A percentile compares a stretch with the other conserved stretches of the same genome.
Conservation (phyloP, 2,113 vertebrate species). For the Syngnathus scovelli region DNA sequence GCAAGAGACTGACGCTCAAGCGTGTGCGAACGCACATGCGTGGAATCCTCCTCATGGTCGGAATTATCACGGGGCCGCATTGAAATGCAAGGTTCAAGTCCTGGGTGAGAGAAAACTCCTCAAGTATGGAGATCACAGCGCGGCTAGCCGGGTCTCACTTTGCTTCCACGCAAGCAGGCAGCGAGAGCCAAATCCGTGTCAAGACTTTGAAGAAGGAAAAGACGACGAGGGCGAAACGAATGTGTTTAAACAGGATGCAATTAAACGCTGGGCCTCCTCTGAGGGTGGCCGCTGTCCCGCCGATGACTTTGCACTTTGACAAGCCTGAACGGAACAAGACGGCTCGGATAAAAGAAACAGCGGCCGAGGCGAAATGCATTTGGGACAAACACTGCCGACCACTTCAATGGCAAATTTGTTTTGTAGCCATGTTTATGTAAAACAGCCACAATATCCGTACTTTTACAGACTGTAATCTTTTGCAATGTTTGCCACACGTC, state of each 20-base stretch:
- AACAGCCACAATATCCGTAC: too few relatives aligned
- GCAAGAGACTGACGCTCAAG: slow-evolving; percentile 8
- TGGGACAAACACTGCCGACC: too few relatives aligned
- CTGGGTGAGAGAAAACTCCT: not conserved
- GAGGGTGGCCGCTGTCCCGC: not conserved
- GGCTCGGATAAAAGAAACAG: too few relatives aligned
- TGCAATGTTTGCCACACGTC: not conserved
- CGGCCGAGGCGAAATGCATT: too few relatives aligned
- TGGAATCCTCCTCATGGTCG: slow-evolving; percentile 5
- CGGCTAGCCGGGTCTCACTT: not conserved
- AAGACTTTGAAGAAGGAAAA: not conserved
- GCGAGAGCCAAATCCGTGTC: not conserved
- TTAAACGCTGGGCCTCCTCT: not conserved
- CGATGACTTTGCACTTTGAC: not conserved
- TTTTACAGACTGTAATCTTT: too few relatives aligned
- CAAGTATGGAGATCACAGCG: not conserved
- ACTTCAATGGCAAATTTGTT: not conserved
- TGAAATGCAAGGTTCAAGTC: not conserved
- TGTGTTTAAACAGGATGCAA: not conserved
- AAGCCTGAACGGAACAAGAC: not conserved
- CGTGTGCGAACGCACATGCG: not conserved
- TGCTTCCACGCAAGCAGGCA: not conserved
- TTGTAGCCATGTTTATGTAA: too few relatives aligned
- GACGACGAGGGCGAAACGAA: not conserved
- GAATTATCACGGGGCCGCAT: not conserved